A percentile compares a stretch with the other conserved stretches of the same genome.
Evolutionary conservation across 1,140 invertebrate species (phyloP).

Genomic region (Bombus pyrosoma): DNA sequence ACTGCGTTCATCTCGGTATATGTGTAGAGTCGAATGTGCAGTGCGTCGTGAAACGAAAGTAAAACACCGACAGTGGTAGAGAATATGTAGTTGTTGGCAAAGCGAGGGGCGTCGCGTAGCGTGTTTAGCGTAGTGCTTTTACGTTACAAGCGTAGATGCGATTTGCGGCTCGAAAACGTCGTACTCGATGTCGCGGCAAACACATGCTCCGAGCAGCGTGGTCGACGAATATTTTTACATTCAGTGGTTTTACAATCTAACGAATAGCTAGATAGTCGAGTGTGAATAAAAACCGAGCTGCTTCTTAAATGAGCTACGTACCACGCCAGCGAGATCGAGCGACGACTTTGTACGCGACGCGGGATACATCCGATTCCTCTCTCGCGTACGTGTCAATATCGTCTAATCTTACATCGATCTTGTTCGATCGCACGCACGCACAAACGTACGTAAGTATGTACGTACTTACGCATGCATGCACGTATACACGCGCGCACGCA

Average conservation of each 20-base stretch:
- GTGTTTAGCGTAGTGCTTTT: not conserved
- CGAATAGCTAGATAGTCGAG: not conserved
- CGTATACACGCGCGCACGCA: not conserved
- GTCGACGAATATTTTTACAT: slow-evolving; percentile 4
- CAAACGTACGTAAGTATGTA: not conserved
- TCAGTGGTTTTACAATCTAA: not conserved
- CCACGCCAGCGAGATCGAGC: not conserved
- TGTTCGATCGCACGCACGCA: not conserved
- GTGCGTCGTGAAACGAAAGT: not conserved
- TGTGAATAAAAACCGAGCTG: not conserved
- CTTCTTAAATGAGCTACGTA: not conserved
- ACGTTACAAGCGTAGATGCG: slow-evolving; percentile 10
- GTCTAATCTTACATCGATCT: not conserved
- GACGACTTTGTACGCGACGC: not conserved
- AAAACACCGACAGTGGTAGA: not conserved
- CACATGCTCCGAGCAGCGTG: not conserved
- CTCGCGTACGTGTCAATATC: not conserved
- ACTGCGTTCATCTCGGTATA: not conserved
- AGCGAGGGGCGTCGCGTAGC: not conserved
- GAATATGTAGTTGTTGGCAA: not conserved
- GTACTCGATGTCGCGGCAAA: not conserved
- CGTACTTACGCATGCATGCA: not conserved
- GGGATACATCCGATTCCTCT: not conserved
- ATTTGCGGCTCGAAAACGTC: not conserved
- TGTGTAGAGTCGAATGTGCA: slow-evolving; percentile 8